Percentiles rank a stretch among this genome's conserved stretches.
Evolutionary conservation across 2,888 invertebrate species (phyloP).

Genomic region (Rhingia rostrata): DNA sequence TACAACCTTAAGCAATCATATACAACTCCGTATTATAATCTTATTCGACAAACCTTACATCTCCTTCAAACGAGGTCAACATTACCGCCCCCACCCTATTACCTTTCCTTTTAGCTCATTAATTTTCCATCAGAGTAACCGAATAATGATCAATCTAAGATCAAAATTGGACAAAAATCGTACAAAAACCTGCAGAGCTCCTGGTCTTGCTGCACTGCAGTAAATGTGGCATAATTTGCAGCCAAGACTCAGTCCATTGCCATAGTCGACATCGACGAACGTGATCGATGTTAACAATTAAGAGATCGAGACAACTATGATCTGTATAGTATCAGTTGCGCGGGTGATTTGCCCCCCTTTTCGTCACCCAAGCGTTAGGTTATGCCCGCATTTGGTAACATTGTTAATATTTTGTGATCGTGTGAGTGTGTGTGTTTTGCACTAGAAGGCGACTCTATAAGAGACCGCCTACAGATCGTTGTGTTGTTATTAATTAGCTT

Average conservation of each 20-base stretch:
- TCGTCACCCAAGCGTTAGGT: slow-evolving; percentile 1
- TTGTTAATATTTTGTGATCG: neutral
- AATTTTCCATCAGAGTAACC: slow-evolving; percentile 64
- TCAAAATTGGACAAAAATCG: slow-evolving; percentile 31
- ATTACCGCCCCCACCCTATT: slow-evolving; percentile 1
- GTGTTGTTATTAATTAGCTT: slow-evolving; percentile 67
- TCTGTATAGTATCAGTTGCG: slow-evolving; percentile 52
- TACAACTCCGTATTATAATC: slow-evolving; percentile 9
- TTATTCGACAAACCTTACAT: slow-evolving; percentile 10
- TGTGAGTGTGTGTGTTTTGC: slow-evolving; percentile 6
- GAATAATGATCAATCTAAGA: slow-evolving; percentile 68
- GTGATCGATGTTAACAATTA: slow-evolving; percentile 74
- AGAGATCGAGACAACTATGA: slow-evolving; percentile 64
- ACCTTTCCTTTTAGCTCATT: slow-evolving; percentile 39
- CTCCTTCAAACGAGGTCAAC: slow-evolving; percentile 11
- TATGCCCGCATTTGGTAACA: slow-evolving; percentile 62
- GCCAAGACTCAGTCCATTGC: slow-evolving; percentile 23
- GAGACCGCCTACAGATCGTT: slow-evolving; percentile 37
- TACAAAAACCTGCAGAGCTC: slow-evolving; percentile 24
- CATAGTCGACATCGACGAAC: slow-evolving; percentile 56
- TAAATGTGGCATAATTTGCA: slow-evolving; percentile 55
- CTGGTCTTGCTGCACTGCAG: slow-evolving; percentile 37
- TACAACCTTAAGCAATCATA: slow-evolving; percentile 24
- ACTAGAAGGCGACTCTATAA: slow-evolving; percentile 20
- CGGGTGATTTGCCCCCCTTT: slow-evolving; percentile 51